A percentile compares a stretch with the other conserved stretches of the same genome.
Conservation (phyloP, 2,888 invertebrate species). For the Lasioglossum figueresi region DNA sequence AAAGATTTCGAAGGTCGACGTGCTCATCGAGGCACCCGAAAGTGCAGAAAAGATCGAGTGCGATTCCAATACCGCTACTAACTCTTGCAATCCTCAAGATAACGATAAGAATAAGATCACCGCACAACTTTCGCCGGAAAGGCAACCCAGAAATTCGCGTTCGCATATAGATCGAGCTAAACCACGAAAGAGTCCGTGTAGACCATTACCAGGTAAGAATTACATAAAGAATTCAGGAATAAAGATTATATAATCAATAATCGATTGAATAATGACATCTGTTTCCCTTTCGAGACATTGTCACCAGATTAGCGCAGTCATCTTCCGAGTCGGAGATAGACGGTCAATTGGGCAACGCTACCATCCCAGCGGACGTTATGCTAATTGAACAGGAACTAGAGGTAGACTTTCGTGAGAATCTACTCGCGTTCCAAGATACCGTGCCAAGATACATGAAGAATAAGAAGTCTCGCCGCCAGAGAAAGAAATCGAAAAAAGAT, state of each 20-base stretch:
- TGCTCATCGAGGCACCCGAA: slow-evolving; percentile 68
- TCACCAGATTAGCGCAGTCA: slow-evolving; percentile 75
- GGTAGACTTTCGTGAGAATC: slow-evolving; percentile 83
- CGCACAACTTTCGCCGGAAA: slow-evolving; percentile 67
- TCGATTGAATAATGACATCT: not conserved
- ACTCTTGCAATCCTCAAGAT: slow-evolving; percentile 50
- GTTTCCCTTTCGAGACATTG: slow-evolving; percentile 72
- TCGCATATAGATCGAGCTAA: slow-evolving; percentile 78
- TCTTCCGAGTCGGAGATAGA: slow-evolving; percentile 78
- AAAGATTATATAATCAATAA: not conserved
- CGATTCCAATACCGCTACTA: slow-evolving; percentile 38
- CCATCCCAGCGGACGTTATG: slow-evolving; percentile 61
- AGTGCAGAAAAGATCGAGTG: slow-evolving; percentile 45
- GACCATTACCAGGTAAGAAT: slow-evolving; percentile 77
- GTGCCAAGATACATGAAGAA: slow-evolving; percentile 79
- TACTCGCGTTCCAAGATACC: slow-evolving; percentile 84
- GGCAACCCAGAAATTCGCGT: slow-evolving; percentile 71
- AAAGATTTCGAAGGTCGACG: slow-evolving; percentile 69
- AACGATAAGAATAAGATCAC: slow-evolving; percentile 63
- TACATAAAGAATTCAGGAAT: not conserved
- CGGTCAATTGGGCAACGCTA: slow-evolving; percentile 64
- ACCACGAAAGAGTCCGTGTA: slow-evolving; percentile 79
- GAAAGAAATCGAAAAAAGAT: slow-evolving; percentile 76
- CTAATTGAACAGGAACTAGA: slow-evolving; percentile 75
- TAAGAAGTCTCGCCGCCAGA: slow-evolving; percentile 77